These are phyloP conservation scores for Saccostrea glomerata DNA, from an alignment of 1,140 invertebrate genomes.

Conservation along the genomic window DNA sequence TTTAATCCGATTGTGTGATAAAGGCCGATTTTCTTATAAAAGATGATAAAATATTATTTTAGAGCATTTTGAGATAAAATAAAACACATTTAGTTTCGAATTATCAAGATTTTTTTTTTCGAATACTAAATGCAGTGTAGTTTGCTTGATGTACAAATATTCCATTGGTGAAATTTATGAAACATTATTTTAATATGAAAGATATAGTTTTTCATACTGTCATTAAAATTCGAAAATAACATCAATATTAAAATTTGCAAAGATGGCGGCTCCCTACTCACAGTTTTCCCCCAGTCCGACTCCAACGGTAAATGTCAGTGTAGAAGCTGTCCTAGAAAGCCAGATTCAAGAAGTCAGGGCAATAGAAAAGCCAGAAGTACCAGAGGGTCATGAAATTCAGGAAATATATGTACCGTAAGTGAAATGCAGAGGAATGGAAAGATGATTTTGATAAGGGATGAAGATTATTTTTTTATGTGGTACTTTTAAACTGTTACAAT, in stretches of 20 bases:
- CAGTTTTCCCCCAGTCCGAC: conserved; percentile 34
- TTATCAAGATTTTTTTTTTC: background rate
- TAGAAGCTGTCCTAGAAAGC: conserved; percentile 55
- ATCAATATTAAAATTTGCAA: background rate
- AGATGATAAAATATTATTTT: too few relatives aligned
- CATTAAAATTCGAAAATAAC: conserved; percentile 2
- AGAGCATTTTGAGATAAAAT: too few relatives aligned
- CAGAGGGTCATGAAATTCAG: conserved; percentile 55
- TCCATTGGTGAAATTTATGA: too few relatives aligned
- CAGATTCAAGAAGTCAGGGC: conserved; percentile 56
- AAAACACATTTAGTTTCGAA: background rate
- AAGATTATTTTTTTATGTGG: too few relatives aligned
- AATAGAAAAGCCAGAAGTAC: conserved; percentile 45
- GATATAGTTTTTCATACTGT: background rate
- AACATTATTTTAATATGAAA: too few relatives aligned
- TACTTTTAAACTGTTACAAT: too few relatives aligned
- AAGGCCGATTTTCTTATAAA: too few relatives aligned
- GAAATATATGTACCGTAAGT: conserved; percentile 56
- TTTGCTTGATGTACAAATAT: background rate
- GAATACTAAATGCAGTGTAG: background rate
- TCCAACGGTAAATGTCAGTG: conserved; percentile 49
- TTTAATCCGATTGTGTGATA: too few relatives aligned
- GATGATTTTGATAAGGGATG: too few relatives aligned
- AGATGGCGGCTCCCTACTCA: conserved; percentile 25
- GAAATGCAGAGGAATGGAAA: background rate